phyloP scores from a whole-genome alignment of 2,888 invertebrate genomes.

The Tanaodytes sp. region DNA sequence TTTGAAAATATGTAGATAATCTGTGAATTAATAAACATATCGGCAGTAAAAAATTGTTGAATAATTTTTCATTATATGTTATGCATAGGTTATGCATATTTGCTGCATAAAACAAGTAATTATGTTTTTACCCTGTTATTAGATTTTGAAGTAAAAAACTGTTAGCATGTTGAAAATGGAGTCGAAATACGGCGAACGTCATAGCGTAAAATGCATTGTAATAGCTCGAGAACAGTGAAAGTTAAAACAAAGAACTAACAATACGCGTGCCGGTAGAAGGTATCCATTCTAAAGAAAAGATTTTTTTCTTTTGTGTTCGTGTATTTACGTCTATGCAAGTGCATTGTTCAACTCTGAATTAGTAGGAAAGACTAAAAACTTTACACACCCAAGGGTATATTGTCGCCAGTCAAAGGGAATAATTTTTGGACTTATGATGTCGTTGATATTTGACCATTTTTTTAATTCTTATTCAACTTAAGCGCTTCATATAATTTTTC shows the following conservation, averaged over 20 bases:
- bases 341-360: slow-evolving; percentile 36
- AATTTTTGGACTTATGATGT: no score
- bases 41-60: no score
- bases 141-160: no score
- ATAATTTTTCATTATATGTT: no score
- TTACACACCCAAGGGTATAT: slow-evolving; percentile 17
- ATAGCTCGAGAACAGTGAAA: slow-evolving; percentile 26
- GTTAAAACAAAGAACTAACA: slow-evolving; percentile 45
- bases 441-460: background rate
- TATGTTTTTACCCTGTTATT: no score
- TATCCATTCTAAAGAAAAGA: slow-evolving; percentile 46
- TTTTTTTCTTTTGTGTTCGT: slow-evolving; percentile 17
- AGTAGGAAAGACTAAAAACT: slow-evolving; percentile 35
- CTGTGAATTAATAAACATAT: no score
- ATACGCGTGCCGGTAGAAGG: slow-evolving; percentile 32
- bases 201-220: slow-evolving; percentile 41
- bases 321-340: slow-evolving; percentile 26
- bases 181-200: slow-evolving; percentile 35
- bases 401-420: slow-evolving; percentile 29
- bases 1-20: no score
- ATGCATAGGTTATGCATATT: no score
- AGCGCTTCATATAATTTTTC: slow-evolving; percentile 41
- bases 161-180: slow-evolving; percentile 15
- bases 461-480: no score
- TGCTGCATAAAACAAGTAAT: no score